Evolutionary conservation across 2,797 vertebrate species (phyloP).

Genomic region (Labeo calbasu): DNA sequence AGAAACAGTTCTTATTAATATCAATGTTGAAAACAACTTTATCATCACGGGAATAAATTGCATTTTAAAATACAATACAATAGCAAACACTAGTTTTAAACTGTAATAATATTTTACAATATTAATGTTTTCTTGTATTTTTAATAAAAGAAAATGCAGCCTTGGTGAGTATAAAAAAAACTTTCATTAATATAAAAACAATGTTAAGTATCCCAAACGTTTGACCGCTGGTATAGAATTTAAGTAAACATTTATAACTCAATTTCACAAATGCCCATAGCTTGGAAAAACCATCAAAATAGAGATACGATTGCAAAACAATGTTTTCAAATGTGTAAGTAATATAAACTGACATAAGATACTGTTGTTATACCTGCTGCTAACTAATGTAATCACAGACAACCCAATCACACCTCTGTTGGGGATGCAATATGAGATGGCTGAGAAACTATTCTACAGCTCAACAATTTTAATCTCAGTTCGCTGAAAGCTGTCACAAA

Average conservation of each 20-base stretch:
- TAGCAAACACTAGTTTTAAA: background rate
- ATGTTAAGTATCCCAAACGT: background rate
- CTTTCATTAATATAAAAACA: background rate
- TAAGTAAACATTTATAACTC: constrained; percentile 1
- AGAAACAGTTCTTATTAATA: too few species aligned
- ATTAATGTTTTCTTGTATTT: background rate
- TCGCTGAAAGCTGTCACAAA: constrained; percentile 61
- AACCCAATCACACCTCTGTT: background rate
- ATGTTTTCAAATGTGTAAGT: constrained; percentile 68
- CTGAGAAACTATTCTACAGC: constrained; percentile 23
- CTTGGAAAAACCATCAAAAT: background rate
- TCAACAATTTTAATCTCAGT: background rate
- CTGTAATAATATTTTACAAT: background rate
- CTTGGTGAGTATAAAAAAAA: background rate
- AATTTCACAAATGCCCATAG: background rate
- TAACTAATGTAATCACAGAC: background rate
- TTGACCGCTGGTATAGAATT: background rate
- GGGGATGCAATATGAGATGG: constrained; percentile 8
- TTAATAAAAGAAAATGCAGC: background rate
- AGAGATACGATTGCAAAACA: constrained; percentile 11
- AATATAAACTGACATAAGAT: constrained; percentile 22
- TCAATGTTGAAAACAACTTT: background rate
- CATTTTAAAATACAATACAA: background rate
- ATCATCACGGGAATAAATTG: background rate
- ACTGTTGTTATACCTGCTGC: constrained; percentile 14